A percentile compares a stretch with the other conserved stretches of the same genome.
These are phyloP conservation scores for Agelas oroides DNA, from an alignment of 37 sponge, comb jelly and placozoan genomes.

Conservation along the genomic window DNA sequence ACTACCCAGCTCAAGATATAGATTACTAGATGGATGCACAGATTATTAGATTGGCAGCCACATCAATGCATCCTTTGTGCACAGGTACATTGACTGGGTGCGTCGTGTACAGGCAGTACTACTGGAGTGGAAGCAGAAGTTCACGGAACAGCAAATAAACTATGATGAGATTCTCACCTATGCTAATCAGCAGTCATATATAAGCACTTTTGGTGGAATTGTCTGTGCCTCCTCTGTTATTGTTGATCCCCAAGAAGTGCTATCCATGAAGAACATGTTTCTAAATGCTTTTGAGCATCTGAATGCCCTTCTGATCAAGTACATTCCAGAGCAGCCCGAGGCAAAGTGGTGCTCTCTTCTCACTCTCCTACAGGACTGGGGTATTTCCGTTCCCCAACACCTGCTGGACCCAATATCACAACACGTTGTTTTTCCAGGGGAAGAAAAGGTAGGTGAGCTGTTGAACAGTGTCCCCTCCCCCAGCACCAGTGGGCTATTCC, in stretches of 20 bases:
- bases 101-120: conserved; percentile 38
- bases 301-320: conserved; percentile 40
- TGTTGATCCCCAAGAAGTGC: conserved; percentile 8
- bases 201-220: conserved; percentile 26
- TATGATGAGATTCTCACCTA: conserved; percentile 67
- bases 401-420: conserved; percentile 16
- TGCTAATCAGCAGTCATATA: conserved; percentile 11
- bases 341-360: conserved; percentile 56
- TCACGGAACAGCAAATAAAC: conserved; percentile 24
- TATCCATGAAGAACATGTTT: conserved; percentile 23
- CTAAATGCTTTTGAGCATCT: conserved; percentile 39
- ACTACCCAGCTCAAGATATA: too few relatives aligned
- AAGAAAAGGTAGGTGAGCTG: not conserved
- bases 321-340: conserved; percentile 51
- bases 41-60: not conserved
- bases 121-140: conserved; percentile 49
- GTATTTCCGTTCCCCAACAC: conserved; percentile 40
- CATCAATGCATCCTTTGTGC: too few relatives aligned
- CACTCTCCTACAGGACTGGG: conserved; percentile 44
- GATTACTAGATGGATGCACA: too few relatives aligned
- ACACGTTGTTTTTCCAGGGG: conserved; percentile 54
- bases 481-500: conserved; percentile 32
- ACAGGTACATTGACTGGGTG: conserved; percentile 78
- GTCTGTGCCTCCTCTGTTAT: conserved; percentile 36
- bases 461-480: conserved; percentile 6